Percentiles rank a stretch among this genome's conserved stretches.
phyloP scores from a whole-genome alignment of 1,140 invertebrate genomes.

The Drosophila grimshawi region DNA sequence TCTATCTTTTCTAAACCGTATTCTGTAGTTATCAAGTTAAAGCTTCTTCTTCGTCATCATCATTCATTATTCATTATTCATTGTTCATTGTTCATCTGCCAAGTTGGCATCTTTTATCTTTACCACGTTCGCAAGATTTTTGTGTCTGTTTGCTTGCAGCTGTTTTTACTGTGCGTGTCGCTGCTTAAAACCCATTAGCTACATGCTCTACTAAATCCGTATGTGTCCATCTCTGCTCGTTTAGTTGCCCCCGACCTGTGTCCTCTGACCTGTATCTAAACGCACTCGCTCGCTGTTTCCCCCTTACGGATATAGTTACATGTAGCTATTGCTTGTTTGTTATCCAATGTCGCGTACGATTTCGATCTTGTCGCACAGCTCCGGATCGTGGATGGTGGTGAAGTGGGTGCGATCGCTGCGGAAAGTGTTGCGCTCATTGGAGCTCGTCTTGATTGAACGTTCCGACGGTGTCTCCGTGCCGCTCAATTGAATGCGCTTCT shows the following conservation, averaged over 20 bases:
- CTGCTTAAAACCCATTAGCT: slow-evolving; percentile 31
- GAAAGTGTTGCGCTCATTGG: slow-evolving; percentile 89
- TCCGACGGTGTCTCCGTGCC: slow-evolving; percentile 83
- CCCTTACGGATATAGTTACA: slow-evolving; percentile 82
- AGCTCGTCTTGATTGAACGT: slow-evolving; percentile 85
- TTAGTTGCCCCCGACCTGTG: slow-evolving; percentile 51
- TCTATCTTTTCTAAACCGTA: background rate
- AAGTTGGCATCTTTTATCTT: background rate
- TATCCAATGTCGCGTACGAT: slow-evolving; percentile 84
- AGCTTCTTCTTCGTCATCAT: slow-evolving; percentile 21
- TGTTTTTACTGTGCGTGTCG: slow-evolving; percentile 5
- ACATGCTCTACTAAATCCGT: slow-evolving; percentile 38
- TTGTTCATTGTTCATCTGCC: background rate
- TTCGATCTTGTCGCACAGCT: slow-evolving; percentile 84
- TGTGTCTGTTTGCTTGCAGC: background rate
- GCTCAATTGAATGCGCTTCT: slow-evolving; percentile 87
- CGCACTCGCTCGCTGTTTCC: slow-evolving; percentile 28
- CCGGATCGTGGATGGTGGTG: slow-evolving; percentile 85
- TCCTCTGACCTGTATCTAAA: slow-evolving; percentile 44
- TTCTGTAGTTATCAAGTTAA: slow-evolving; percentile 29
- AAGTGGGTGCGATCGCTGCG: slow-evolving; percentile 90
- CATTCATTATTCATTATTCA: background rate
- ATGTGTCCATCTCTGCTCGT: background rate
- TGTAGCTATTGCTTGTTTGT: slow-evolving; percentile 84
- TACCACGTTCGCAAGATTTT: background rate